Evolutionary conservation across 2,888 invertebrate species (phyloP).

Genomic region (Neoitamus cyanurus): DNA sequence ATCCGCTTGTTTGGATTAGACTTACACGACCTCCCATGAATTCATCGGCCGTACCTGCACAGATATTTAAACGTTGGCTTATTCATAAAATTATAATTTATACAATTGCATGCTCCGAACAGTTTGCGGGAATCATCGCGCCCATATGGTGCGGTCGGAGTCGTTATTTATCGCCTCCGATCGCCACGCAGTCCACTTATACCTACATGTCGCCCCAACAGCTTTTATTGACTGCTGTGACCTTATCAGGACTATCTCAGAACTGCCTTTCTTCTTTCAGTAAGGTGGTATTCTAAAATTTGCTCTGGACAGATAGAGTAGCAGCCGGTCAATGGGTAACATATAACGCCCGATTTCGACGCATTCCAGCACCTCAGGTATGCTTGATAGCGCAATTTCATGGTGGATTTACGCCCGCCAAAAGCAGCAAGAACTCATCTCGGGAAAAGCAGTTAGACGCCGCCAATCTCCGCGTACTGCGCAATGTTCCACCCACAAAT

Average conservation of each 20-base stretch:
- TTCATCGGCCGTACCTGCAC: background rate
- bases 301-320: background rate
- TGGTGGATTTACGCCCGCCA: background rate
- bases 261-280: background rate
- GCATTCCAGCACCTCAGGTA: background rate
- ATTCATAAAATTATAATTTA: background rate
- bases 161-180: slow-evolving; percentile 31
- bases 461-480: background rate
- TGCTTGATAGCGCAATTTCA: background rate
- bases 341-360: background rate
- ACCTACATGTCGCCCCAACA: background rate
- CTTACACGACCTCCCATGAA: background rate
- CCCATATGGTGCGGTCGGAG: slow-evolving; percentile 2
- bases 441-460: background rate
- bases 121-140: background rate
- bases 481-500: slow-evolving; percentile 43
- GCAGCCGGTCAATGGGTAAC: background rate
- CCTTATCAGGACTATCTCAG: slow-evolving; percentile 22
- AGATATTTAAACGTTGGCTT: background rate
- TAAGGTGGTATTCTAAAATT: background rate
- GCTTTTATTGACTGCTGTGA: background rate
- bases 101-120: background rate
- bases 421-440: background rate
- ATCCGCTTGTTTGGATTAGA: background rate
- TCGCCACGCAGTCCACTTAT: background rate